phyloP scores from a whole-genome alignment of 2,797 vertebrate genomes.

The Lepus oiostolus region DNA sequence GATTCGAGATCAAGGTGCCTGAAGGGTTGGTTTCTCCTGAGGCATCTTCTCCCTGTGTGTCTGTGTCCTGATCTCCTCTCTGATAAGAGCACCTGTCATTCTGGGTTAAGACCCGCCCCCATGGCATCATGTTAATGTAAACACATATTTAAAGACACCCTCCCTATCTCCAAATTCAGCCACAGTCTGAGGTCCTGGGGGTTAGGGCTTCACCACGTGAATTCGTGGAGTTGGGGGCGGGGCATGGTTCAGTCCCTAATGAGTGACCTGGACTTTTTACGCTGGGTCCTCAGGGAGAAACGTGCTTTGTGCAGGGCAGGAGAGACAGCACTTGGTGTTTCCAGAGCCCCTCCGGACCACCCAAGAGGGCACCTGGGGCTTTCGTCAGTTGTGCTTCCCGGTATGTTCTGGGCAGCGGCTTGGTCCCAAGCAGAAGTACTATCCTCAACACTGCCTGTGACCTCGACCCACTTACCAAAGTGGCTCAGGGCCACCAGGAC shows the following conservation, averaged over 20 bases:
- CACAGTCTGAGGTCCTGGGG: neutral
- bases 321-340: neutral
- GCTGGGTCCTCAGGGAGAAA: neutral
- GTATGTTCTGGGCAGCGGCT: too few species aligned
- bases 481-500: neutral
- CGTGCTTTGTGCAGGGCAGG: neutral
- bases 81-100: neutral
- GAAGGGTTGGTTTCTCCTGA: neutral
- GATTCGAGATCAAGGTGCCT: neutral
- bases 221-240: too few species aligned
- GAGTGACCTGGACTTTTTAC: neutral
- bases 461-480: neutral
- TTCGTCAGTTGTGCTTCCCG: neutral
- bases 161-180: neutral
- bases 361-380: neutral
- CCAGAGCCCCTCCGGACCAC: neutral
- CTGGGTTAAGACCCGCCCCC: neutral
- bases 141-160: neutral
- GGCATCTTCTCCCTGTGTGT: neutral
- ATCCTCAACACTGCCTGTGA: too few species aligned
- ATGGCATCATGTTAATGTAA: neutral
- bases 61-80: neutral
- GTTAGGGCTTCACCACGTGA: neutral
- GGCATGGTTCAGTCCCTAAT: too few species aligned
- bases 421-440: too few species aligned